Base-by-base conservation (phyloP, 37 sponge, comb jelly and placozoan species). In the Beroe forskalii region DNA sequence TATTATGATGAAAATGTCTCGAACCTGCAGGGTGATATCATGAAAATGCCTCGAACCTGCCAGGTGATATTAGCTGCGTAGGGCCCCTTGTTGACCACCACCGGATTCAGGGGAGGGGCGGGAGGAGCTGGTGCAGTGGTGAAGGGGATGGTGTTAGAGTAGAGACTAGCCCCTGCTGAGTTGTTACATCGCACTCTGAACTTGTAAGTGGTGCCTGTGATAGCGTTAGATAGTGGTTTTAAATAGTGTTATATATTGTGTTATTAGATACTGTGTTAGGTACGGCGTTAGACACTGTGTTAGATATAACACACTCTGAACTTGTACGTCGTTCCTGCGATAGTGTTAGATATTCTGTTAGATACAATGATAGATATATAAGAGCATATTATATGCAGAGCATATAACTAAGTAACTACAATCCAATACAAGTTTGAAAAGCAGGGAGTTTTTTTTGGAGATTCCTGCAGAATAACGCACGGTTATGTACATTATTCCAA, bases 101-200 rank as follows among this genome's bases (percentile, higher is more conserved):
- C 4, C 1, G 72, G 72, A 32, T 33, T 1, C 32, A 14, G 72
- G 1, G 72, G 72, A 2, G 36, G 33, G 27, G 12, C 19, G 12
- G 72, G 72, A 19, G 72, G 72, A 4, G 72, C 72, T 1, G 72
- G 72, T 2, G 72, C 72, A 8, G 72, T 69, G 1, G 38, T 32
- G 32, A 69, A 69, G 39, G 27, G 9, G 20, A 69, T 32, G 38
- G 35, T 69, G 72, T 69, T 69, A 2, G 72, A 69, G 19, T 69
- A 69, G 72, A 69, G 72, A 36, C 72, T 69, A 33, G 72, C 36
- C 12, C 72, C 72, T 0, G 72, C 72, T 14, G 33, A 32, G 72
- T 69, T 69, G 72, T 69, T 27, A 36, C 38, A 69, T 36, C 72
- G 28, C 32, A 69, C 33, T 36, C 72, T 32, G 72, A 69, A 69